Base-by-base conservation (phyloP, 2,113 vertebrate genomes). In the Labrus mixtus region DNA sequence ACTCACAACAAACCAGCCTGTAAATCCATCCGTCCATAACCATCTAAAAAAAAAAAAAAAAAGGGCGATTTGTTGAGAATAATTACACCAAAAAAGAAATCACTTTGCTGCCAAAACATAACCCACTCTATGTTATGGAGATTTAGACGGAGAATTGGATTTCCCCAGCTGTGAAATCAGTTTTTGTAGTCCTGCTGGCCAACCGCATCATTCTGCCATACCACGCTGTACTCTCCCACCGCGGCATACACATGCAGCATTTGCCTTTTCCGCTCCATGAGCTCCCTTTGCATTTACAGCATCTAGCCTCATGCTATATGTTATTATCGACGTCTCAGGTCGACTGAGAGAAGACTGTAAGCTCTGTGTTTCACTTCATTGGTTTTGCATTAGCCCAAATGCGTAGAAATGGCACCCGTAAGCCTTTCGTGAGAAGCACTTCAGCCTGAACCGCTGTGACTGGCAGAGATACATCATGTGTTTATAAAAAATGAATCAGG, bases 91-190 rank as follows among this genome's bases (percentile, higher is more conserved):
- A 88, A 85, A 79, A 54, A 82, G 56, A 64, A 86, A 89, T 87
- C 77, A 76, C 75, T 88, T 82, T 76, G 60, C 80, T 84, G 82
- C 86, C 78, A 87, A 91, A 90, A 91, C 80, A 79, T 78, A 82
- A 82, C 83, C 80, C 84, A 85, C 90, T 85, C 77, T 82, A 48
- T 87, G 84, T 75, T 90, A 81, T 86, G 84, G 87, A 91, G 91
- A 92, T 93, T 93, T 90, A 83, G 70, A 79, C 72, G 45, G 82
- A 89, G 84, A 90, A 92, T 93, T 93, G 90, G 89, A 93, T 93
- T 93, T 86, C 84, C 75, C 89, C 90, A 86, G 90, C 91, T 92
- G 91, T 93, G 90, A 93, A 94, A 93, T 93, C 89, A 86, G 78
- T 93, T 93, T 93, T 84, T 93, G 91, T 92, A 82, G 87, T 89